Percentiles rank a stretch among this genome's conserved stretches.
These are phyloP conservation scores for Gryon sp. DNA, from an alignment of 1,140 invertebrate species.

Conservation along the genomic window DNA sequence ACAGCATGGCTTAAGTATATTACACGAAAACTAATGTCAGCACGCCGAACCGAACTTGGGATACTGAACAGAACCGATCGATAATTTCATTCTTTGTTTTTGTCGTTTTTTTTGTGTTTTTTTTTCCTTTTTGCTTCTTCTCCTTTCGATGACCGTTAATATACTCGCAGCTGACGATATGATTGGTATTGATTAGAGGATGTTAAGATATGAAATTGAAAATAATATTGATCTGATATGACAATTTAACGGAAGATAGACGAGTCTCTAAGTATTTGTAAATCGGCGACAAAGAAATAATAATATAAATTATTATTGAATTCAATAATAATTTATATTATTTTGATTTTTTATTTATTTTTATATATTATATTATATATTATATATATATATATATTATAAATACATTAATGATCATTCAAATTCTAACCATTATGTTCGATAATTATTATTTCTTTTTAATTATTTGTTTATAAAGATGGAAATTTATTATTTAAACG, in stretches of 20 bases:
- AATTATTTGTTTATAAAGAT: too few relatives aligned
- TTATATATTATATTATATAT: too few relatives aligned
- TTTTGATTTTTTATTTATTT: too few relatives aligned
- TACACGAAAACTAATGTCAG: constrained; percentile 18
- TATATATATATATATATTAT: too few relatives aligned
- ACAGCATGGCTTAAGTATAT: constrained; percentile 23
- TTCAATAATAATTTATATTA: too few relatives aligned
- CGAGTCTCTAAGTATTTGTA: too few relatives aligned
- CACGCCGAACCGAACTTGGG: constrained; percentile 5
- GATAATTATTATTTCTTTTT: too few relatives aligned
- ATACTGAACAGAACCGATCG: constrained; percentile 15
- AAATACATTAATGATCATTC: too few relatives aligned
- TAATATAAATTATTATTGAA: too few relatives aligned
- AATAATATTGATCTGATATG: not conserved
- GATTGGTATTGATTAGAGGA: not conserved
- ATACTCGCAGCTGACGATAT: not conserved
- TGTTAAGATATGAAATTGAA: not conserved
- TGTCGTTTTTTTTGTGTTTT: constrained; percentile 1
- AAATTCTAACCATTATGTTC: too few relatives aligned
- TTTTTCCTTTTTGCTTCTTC: constrained; percentile 1
- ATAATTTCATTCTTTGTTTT: not conserved
- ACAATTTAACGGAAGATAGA: not conserved
- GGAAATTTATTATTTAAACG: too few relatives aligned
- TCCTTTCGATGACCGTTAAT: constrained; percentile 5
- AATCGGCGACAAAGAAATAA: too few relatives aligned